Evolutionary conservation across 2,797 vertebrate species (phyloP).

Genomic region (Gambusia yucatana): DNA sequence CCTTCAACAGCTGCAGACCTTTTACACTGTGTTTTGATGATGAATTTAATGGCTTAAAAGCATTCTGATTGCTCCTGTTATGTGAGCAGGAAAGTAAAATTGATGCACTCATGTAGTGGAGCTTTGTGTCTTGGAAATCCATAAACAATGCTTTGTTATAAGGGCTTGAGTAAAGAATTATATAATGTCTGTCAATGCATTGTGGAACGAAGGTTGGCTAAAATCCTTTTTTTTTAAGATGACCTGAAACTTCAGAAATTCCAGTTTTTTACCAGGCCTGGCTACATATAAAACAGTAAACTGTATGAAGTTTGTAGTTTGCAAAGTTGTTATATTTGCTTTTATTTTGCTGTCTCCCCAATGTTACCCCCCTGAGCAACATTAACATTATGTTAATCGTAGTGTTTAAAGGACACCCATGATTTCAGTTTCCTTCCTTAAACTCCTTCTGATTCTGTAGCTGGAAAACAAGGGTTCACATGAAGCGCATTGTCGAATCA

Average conservation of each 20-base stretch:
- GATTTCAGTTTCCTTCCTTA: no score
- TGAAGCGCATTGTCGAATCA: no score
- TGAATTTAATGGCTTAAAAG: slow-evolving; percentile 45
- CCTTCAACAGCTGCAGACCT: slow-evolving; percentile 31
- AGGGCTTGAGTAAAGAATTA: slow-evolving; percentile 16
- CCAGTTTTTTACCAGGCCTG: neutral
- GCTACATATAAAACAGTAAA: neutral
- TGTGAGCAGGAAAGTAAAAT: slow-evolving; percentile 27
- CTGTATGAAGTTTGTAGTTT: neutral
- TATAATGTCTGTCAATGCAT: slow-evolving; percentile 17
- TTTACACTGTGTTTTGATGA: slow-evolving; percentile 31
- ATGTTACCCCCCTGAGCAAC: no score
- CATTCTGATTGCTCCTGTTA: slow-evolving; percentile 26
- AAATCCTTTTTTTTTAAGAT: slow-evolving; percentile 8
- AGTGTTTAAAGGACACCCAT: no score
- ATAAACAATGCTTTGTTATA: neutral
- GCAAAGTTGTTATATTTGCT: neutral
- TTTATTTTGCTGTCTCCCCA: no score
- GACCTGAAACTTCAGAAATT: neutral
- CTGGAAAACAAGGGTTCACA: no score
- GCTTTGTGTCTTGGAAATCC: neutral
- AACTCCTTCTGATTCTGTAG: no score
- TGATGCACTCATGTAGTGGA: neutral
- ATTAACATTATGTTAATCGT: no score
- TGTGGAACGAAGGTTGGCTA: slow-evolving; percentile 19